A percentile compares a stretch with the other conserved stretches of the same genome.
Conservation (phyloP, 2,888 invertebrate species). For the Halictus quadricinctus region DNA sequence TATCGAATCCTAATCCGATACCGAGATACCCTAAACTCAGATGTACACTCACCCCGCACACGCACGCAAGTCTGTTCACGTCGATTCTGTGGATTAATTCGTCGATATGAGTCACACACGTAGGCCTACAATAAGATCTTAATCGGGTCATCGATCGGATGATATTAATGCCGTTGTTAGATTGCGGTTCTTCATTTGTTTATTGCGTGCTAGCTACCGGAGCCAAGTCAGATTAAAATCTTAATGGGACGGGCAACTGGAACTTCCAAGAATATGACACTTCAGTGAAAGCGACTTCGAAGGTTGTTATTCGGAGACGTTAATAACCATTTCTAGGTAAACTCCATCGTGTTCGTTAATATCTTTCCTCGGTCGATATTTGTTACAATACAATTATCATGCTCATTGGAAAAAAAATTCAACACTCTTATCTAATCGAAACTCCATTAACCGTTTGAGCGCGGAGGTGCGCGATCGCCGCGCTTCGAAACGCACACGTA, state of each 20-base stretch:
- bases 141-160: constrained; percentile 23
- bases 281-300: neutral
- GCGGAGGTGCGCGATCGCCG: too few species aligned
- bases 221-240: neutral
- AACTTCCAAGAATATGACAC: neutral
- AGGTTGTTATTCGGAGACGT: neutral
- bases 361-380: neutral
- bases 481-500: too few species aligned
- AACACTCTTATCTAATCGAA: too few species aligned
- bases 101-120: neutral
- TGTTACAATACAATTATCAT: too few species aligned
- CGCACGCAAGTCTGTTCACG: neutral
- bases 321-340: neutral
- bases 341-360: neutral
- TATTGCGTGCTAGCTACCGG: neutral
- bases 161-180: neutral
- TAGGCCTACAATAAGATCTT: neutral
- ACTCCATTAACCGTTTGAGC: too few species aligned
- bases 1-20: neutral
- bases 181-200: neutral
- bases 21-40: too few species aligned
- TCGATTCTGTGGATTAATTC: neutral
- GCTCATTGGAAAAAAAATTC: too few species aligned
- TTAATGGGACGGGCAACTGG: too few species aligned
- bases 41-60: too few species aligned